phyloP scores from a whole-genome alignment of 2,113 vertebrate species.

The Helogale parvula region DNA sequence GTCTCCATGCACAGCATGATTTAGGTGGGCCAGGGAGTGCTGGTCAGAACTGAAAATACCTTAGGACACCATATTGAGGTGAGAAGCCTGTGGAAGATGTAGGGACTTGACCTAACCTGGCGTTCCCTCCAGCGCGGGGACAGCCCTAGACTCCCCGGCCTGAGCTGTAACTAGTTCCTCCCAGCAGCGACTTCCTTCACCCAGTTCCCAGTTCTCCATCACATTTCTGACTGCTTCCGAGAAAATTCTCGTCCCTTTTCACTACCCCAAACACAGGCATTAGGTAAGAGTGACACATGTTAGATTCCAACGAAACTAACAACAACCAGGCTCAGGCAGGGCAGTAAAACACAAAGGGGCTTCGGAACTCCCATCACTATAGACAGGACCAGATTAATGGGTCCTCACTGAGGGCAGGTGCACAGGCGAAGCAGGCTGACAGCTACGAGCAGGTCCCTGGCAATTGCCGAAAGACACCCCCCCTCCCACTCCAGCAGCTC shows the following conservation, averaged over 20 bases:
- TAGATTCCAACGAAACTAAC: not conserved
- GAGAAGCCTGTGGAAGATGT: not conserved
- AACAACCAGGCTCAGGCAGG: not conserved
- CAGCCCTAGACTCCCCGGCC: not conserved
- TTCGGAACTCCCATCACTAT: not conserved
- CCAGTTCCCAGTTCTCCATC: not conserved
- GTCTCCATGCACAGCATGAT: not conserved
- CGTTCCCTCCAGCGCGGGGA: not conserved
- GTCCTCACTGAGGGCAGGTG: not conserved
- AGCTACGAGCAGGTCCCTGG: not conserved
- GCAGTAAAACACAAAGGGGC: not conserved
- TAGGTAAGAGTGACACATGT: not conserved
- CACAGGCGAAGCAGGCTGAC: not conserved
- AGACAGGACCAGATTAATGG: not conserved
- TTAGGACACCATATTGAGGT: fast-evolving
- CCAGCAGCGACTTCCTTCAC: not conserved
- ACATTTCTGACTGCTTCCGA: constrained; percentile 25
- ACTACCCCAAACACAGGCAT: not conserved
- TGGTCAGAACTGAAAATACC: not conserved
- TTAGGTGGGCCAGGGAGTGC: not conserved
- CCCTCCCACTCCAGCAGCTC: not conserved
- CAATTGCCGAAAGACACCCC: not conserved
- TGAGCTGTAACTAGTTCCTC: not conserved
- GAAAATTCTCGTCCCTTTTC: not conserved
- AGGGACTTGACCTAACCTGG: not conserved